Conservation (phyloP, 2,888 invertebrate genomes). For the Leucophora obtusa region DNA sequence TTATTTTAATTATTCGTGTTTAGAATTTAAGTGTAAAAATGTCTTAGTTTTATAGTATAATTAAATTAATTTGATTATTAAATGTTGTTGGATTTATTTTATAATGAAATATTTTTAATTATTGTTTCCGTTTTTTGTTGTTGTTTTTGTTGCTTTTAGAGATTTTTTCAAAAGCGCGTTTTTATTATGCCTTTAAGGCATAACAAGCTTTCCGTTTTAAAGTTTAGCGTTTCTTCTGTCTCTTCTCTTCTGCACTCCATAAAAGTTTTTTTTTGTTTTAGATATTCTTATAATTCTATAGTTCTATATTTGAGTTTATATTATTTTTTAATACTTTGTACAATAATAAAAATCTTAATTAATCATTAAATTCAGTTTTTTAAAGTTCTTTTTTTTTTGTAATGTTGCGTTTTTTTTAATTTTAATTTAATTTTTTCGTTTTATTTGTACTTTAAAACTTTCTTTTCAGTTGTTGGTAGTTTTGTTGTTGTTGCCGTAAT, state of each 20-base stretch:
- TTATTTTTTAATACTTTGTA: conserved; percentile 65
- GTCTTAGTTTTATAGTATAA: conserved; percentile 67
- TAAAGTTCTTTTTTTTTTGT: conserved; percentile 63
- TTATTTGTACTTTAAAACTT: conserved; percentile 77
- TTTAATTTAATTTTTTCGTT: conserved; percentile 65
- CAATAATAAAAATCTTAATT: conserved; percentile 64
- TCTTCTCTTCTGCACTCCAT: conserved; percentile 38
- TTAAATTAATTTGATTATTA: conserved; percentile 62
- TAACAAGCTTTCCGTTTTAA: conserved; percentile 30
- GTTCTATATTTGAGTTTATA: conserved; percentile 66
- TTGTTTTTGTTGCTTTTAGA: conserved; percentile 52
- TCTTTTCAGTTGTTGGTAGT: conserved; percentile 73
- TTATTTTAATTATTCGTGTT: conserved; percentile 41
- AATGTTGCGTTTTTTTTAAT: conserved; percentile 67
- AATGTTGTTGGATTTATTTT: conserved; percentile 62
- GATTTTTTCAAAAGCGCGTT: conserved; percentile 24
- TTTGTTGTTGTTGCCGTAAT: conserved; percentile 69
- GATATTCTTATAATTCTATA: conserved; percentile 57
- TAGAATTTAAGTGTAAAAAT: conserved; percentile 70
- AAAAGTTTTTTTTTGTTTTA: conserved; percentile 36
- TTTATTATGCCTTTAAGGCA: conserved; percentile 57
- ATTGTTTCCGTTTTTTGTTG: conserved; percentile 68
- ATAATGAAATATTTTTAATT: conserved; percentile 69
- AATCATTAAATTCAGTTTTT: conserved; percentile 62
- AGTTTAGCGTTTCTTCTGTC: conserved; percentile 10